Evolutionary conservation across 2,888 invertebrate genomes (phyloP), one percentile per base, ranked within the genome.

Genomic region (Mythimna albipuncta): DNA sequence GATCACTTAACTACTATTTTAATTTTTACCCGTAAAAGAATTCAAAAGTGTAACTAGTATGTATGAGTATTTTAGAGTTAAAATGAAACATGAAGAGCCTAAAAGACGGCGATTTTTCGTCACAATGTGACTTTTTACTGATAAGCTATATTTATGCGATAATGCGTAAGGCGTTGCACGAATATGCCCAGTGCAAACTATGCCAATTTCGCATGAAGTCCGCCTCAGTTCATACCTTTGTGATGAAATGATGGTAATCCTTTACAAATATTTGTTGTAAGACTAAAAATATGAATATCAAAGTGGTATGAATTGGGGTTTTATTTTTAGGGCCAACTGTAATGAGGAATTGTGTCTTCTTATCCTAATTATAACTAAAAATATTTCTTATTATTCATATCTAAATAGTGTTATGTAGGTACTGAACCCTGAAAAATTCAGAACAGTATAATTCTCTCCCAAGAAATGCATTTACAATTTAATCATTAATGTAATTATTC

Each of bases 281-380:
- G 2, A 62, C 35, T 57, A 32, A 35, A n/a, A 50, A 26, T 57
- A 19, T 35, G 9, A 10, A 16, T 41, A 52, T 47, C 19, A 9
- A 19, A 62, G 16, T 64, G 35, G n/a, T 58, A 16, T 71, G 57
- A 50, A 63, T 54, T 64, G 58, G 52, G 64, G 35, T 50, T 69
- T 55, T 50, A 61, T 61, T 82, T 32, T 58, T 70, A 73, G 61
- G 64, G 66, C 73, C 63, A 74, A 74, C 64, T 69, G 70, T 72
- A 63, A 74, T 72, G 58, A 85, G 71, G 83, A 82, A 82, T 85
- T 85, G 82, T 85, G 84, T 84, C 77, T 84, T 82, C 69, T 69
- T 73, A 84, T 50, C 66, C 61, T 81, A 72, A 63, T 57, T 64
- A 38, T 68, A 72, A 66, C 50, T 76, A 62, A 32, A 75, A 68